Percentiles rank a stretch among this genome's conserved stretches.
These are phyloP conservation scores for Cryptotermes secundus DNA, from an alignment of 1,140 invertebrate genomes.

Conservation along the genomic window DNA sequence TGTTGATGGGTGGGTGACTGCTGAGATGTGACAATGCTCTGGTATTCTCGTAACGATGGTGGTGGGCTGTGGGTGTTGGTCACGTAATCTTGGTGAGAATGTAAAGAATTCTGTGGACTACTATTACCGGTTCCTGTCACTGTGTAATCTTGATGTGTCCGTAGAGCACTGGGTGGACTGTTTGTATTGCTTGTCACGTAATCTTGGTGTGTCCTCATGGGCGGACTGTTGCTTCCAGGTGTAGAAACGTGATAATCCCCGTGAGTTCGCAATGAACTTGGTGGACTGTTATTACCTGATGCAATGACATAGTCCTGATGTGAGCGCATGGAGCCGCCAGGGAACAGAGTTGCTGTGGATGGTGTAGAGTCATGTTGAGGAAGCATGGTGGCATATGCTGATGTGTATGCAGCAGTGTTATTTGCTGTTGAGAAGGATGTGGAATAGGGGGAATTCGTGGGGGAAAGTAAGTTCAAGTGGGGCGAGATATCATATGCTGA, in stretches of 20 bases:
- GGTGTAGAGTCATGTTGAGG: conserved; percentile 66
- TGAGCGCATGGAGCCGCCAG: conserved; percentile 13
- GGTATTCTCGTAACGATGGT: neutral
- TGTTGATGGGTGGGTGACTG: neutral
- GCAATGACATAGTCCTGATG: conserved; percentile 22
- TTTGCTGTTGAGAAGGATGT: conserved; percentile 51
- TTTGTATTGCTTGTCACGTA: conserved; percentile 21
- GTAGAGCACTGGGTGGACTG: conserved; percentile 3
- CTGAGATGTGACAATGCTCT: neutral
- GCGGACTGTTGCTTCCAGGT: conserved; percentile 5
- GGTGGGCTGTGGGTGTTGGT: conserved; percentile 17
- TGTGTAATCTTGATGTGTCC: neutral
- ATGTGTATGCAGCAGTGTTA: conserved; percentile 40
- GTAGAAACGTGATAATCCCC: neutral
- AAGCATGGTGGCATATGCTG: conserved; percentile 49
- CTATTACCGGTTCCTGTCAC: conserved; percentile 2
- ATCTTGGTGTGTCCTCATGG: conserved; percentile 20
- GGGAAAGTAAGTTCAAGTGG: conserved; percentile 67
- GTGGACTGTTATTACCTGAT: neutral
- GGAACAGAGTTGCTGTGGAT: conserved; percentile 51
- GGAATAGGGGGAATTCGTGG: conserved; percentile 65
- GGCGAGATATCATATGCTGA: conserved; percentile 72
- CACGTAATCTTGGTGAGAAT: conserved; percentile 22
- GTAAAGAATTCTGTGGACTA: neutral
- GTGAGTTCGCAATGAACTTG: conserved; percentile 3